phyloP scores from a whole-genome alignment of 2,113 vertebrate species.

The Gymnobelideus leadbeateri region DNA sequence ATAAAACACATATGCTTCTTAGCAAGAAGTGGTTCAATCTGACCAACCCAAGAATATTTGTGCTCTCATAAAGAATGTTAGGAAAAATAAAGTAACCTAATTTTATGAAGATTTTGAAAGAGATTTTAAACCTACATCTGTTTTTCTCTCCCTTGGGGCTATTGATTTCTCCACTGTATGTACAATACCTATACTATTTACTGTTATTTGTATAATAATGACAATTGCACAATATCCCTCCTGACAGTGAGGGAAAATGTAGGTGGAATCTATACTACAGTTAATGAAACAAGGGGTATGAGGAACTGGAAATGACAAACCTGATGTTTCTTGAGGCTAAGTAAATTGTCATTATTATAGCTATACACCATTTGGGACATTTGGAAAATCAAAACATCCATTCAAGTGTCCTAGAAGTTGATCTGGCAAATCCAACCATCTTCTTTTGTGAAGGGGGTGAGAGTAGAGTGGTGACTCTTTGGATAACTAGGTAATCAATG shows the following conservation, averaged over 20 bases:
- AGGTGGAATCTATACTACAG: not conserved
- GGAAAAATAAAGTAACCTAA: not conserved
- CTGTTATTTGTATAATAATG: not conserved
- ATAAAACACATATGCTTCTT: not conserved
- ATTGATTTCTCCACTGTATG: not conserved
- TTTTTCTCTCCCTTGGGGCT: not conserved
- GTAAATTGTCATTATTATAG: not conserved
- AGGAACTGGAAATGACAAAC: not conserved
- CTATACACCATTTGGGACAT: not conserved
- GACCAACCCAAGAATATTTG: not conserved
- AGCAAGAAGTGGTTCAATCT: not conserved
- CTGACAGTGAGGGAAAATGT: not conserved
- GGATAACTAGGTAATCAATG: not conserved
- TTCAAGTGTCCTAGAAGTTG: not conserved
- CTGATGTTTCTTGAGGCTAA: not conserved
- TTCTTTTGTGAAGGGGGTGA: not conserved
- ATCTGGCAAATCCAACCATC: not conserved
- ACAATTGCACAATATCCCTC: not conserved
- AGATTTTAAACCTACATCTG: not conserved
- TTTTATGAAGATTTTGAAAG: not conserved
- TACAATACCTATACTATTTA: not conserved
- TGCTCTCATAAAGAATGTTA: not conserved
- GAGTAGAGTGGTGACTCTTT: not conserved
- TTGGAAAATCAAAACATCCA: not conserved
- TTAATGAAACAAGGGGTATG: not conserved